Percentiles rank a stretch among this genome's conserved stretches.
phyloP scores from a whole-genome alignment of 2,797 vertebrate species.

The Melanotaenia maccullochi region DNA sequence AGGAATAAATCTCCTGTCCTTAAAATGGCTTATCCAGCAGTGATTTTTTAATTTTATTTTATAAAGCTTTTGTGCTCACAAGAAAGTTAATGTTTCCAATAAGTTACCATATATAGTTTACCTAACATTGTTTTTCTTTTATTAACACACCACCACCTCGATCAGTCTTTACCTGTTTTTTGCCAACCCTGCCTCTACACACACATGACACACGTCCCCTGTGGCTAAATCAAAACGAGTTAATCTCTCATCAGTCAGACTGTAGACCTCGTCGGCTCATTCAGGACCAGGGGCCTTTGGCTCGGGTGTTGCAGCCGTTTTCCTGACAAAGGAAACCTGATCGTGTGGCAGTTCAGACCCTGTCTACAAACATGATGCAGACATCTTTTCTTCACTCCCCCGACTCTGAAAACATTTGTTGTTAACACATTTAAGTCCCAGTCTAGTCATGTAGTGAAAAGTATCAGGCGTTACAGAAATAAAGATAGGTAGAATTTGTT shows the following conservation, averaged over 20 bases:
- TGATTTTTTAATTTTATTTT: no score
- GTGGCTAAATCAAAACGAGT: slow-evolving; percentile 53
- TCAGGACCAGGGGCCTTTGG: slow-evolving; percentile 18
- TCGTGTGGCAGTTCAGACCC: slow-evolving; percentile 38
- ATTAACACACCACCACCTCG: slow-evolving; percentile 8
- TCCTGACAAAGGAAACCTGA: slow-evolving; percentile 66
- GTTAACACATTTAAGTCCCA: neutral
- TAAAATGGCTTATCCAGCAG: no score
- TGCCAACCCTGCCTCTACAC: neutral
- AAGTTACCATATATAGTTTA: no score
- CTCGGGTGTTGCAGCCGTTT: slow-evolving; percentile 61
- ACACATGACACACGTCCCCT: slow-evolving; percentile 27
- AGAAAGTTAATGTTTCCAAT: no score
- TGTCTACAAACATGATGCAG: slow-evolving; percentile 12
- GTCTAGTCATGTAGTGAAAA: neutral
- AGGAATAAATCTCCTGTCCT: no score
- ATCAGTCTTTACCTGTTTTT: slow-evolving; percentile 39
- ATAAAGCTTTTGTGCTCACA: no score
- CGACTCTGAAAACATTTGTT: slow-evolving; percentile 14
- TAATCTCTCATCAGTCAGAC: slow-evolving; percentile 64
- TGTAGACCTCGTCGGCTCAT: slow-evolving; percentile 22
- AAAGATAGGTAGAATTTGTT: neutral
- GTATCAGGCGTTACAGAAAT: neutral
- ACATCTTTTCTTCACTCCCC: neutral
- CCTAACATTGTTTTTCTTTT: neutral